These are phyloP conservation scores for Parazoanthus darwini DNA, from an alignment of 92 coral and sea anemone genomes.

Conservation along the genomic window DNA sequence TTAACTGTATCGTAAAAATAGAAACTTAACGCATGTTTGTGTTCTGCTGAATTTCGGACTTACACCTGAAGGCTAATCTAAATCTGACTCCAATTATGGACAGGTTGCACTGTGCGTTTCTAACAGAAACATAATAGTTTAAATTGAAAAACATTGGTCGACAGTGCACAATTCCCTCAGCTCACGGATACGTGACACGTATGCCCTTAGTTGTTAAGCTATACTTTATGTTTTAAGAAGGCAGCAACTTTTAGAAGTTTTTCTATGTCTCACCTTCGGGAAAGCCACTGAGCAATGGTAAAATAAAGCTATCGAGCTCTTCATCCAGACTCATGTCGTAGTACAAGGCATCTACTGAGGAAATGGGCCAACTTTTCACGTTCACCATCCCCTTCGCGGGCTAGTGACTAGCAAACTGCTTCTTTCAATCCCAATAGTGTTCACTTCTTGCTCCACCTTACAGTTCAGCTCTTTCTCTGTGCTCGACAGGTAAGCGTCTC, in stretches of 20 bases:
- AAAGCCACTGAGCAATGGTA: conserved; percentile 20
- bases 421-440: not conserved
- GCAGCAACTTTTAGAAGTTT: not conserved
- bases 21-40: too few species aligned
- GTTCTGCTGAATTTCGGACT: too few species aligned
- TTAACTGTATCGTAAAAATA: too few species aligned
- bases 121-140: too few species aligned
- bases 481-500: not conserved
- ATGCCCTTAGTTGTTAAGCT: not conserved
- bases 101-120: not conserved
- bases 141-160: too few species aligned
- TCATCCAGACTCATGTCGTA: conserved; percentile 32
- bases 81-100: not conserved
- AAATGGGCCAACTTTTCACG: not conserved
- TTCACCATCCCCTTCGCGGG: conserved; percentile 13
- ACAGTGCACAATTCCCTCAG: not conserved
- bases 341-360: conserved; percentile 1
- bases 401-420: not conserved
- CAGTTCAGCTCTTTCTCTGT: not conserved
- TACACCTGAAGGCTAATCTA: too few species aligned
- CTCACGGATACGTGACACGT: not conserved
- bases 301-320: conserved; percentile 35
- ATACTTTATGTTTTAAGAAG: not conserved
- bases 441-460: not conserved
- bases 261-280: conserved; percentile 26